Evolutionary conservation across 1,140 invertebrate species (phyloP), one percentile per base, ranked within the genome.

Genomic region (Aradophagus sp.): DNA sequence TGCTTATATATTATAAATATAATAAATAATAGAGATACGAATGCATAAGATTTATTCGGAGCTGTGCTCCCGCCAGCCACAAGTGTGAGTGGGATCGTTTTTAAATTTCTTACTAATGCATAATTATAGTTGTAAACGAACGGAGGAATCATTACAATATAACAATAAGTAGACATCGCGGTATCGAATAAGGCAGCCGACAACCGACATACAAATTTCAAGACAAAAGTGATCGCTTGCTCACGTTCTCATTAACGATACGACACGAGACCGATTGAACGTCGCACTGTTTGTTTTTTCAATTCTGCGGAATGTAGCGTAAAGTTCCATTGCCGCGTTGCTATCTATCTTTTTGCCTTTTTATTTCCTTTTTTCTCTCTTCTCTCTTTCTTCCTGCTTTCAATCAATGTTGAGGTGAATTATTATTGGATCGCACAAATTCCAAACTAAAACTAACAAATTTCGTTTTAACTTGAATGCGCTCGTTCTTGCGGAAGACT

Each of bases 1-100:
- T 85, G 80, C 82, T 84, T 84, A 85, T 84, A 80, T 82, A 82
- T 83, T n/a, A n/a, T n/a, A 84, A 80, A 84, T 81, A 83, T 78
- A 84, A 84, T 84, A 81, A 77, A 79, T 85, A 76, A 84, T 85
- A 84, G 78, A 78, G 80, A 83, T 80, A 69, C 82, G 77, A 78
- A 75, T 79, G 78, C 80, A 79, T 84, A 83, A 84, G 75, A 84
- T 84, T 83, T 81, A 85, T 81, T 84, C 80, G 82, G 82, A 84
- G 82, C 83, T 85, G 82, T 84, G 82, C 83, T 84, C 82, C 79
- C 77, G 79, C 77, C 73, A 79, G 77, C 77, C 78, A 83, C 76
- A 78, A 79, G 76, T 79, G 78, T 78, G 78, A 76, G 77, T 81
- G 81, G 81, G 81, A 78, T 80, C 78, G 80, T 84, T 84, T 85